Percentiles rank a stretch among this genome's conserved stretches.
Conservation (phyloP, 2,113 vertebrate species). For the Lucifuga dentata region DNA sequence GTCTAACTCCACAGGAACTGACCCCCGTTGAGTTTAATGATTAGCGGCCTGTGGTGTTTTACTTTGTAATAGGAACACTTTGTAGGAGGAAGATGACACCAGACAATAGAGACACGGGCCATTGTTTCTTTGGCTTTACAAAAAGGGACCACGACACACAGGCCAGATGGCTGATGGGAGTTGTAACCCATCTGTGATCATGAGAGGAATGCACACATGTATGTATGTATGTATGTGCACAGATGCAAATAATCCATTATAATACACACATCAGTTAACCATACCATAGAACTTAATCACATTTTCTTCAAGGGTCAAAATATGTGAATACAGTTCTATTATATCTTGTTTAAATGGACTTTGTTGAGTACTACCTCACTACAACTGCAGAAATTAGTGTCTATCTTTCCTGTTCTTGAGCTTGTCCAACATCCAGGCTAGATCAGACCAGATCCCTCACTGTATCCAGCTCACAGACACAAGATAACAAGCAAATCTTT, state of each 20-base stretch:
- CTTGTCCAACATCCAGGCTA: slow-evolving; percentile 35
- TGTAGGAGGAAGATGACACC: slow-evolving; percentile 48
- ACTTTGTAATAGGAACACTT: slow-evolving; percentile 41
- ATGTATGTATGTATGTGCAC: too few species aligned
- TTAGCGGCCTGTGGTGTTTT: slow-evolving; percentile 46
- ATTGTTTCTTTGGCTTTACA: slow-evolving; percentile 76
- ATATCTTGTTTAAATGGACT: too few species aligned
- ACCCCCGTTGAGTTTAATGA: slow-evolving; percentile 50
- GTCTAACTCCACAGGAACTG: slow-evolving; percentile 16
- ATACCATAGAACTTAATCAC: too few species aligned
- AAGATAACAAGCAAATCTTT: slow-evolving; percentile 45
- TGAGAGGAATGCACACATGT: slow-evolving; percentile 28
- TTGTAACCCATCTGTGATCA: slow-evolving; percentile 88
- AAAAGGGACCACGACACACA: slow-evolving; percentile 69
- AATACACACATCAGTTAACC: too few species aligned
- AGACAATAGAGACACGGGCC: slow-evolving; percentile 54
- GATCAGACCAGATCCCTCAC: slow-evolving; percentile 50
- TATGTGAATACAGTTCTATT: too few species aligned
- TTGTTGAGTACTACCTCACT: too few species aligned
- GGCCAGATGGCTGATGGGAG: slow-evolving; percentile 88
- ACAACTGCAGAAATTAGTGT: too few species aligned
- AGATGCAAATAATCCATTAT: too few species aligned
- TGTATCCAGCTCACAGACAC: slow-evolving; percentile 57
- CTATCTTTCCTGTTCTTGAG: slow-evolving; percentile 23
- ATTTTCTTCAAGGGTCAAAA: too few species aligned